Evolutionary conservation across 2,888 invertebrate genomes (phyloP).

Genomic region (Melolontha melolontha): DNA sequence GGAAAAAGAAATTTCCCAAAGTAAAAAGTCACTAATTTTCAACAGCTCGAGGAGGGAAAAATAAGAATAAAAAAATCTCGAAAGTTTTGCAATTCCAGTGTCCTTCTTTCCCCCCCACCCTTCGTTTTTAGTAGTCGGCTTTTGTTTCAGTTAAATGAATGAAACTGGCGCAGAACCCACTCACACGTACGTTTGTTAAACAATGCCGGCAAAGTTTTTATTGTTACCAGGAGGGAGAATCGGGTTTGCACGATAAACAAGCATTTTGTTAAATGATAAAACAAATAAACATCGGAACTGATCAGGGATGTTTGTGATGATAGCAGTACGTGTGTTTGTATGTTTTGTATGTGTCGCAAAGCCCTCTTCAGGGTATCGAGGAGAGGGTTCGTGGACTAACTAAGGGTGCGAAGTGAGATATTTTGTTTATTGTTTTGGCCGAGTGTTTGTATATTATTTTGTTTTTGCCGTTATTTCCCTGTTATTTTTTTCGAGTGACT

Average conservation of each 20-base stretch:
- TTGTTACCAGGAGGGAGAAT: not conserved
- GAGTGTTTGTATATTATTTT: no score
- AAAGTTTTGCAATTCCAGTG: no score
- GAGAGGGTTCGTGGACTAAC: not conserved
- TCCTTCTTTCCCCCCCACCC: no score
- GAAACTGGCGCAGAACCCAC: not conserved
- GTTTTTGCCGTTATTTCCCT: no score
- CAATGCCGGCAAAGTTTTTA: slow-evolving; percentile 9
- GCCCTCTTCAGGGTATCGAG: not conserved
- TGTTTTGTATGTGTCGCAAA: not conserved
- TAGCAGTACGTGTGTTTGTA: not conserved
- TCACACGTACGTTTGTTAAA: not conserved
- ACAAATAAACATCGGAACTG: slow-evolving; percentile 9
- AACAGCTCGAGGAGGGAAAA: no score
- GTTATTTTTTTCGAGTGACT: no score
- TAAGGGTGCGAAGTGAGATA: not conserved
- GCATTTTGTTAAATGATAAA: slow-evolving; percentile 2
- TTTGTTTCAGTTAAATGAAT: no score
- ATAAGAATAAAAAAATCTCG: no score
- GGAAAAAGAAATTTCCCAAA: no score
- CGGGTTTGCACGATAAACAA: not conserved
- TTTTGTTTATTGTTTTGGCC: not conserved
- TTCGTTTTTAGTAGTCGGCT: no score
- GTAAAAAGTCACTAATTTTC: no score
- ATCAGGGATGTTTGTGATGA: not conserved